Evolutionary conservation across 2,888 invertebrate species (phyloP).

Genomic region (Melieria omissa): DNA sequence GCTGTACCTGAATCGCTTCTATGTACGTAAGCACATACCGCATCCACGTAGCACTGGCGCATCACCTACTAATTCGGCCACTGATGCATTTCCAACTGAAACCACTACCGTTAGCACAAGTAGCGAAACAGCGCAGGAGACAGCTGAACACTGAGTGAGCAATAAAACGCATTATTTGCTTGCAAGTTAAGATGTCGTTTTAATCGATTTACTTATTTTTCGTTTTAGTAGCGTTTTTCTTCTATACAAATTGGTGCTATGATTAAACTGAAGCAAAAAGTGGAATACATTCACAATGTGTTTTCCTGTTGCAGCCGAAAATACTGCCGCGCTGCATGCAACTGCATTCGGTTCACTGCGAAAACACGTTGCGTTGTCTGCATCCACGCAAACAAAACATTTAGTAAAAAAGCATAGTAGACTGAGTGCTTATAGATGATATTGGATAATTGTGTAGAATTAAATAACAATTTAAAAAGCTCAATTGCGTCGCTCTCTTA

Average conservation of each 20-base stretch:
- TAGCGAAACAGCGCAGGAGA: neutral
- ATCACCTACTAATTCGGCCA: neutral
- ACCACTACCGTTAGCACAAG: neutral
- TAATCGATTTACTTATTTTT: too few species aligned
- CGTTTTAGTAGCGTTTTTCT: too few species aligned
- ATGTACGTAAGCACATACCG: constrained; percentile 25
- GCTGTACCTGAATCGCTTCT: constrained; percentile 48
- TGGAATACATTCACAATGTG: too few species aligned
- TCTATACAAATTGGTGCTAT: too few species aligned
- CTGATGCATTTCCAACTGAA: too few species aligned
- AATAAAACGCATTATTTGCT: neutral
- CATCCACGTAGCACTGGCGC: neutral
- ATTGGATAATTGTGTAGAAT: neutral
- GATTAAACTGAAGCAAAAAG: too few species aligned
- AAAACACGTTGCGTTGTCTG: neutral
- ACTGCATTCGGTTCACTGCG: too few species aligned
- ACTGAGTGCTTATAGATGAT: neutral
- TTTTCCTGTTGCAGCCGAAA: too few species aligned
- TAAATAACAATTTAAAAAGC: neutral
- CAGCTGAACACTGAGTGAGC: neutral
- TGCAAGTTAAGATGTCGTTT: neutral
- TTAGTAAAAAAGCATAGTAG: neutral
- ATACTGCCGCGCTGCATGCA: too few species aligned
- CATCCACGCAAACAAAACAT: neutral
- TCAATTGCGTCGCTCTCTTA: constrained; percentile 5